Evolutionary conservation across 2,113 vertebrate species (phyloP).

Genomic region (Brachionichthys hirsutus): DNA sequence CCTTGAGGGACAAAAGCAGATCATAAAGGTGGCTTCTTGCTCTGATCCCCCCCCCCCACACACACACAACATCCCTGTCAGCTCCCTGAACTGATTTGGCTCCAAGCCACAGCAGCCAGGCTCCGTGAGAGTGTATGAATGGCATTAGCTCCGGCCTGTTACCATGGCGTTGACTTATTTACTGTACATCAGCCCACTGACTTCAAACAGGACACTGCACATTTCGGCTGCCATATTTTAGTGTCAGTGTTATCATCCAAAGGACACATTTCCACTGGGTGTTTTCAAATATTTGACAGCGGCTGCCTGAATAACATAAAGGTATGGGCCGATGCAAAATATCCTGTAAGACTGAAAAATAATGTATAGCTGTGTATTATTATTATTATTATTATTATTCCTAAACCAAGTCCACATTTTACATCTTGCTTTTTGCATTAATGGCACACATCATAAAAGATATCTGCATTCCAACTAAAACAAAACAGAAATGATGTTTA

Average conservation of each 20-base stretch:
- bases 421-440: slow-evolving; percentile 13
- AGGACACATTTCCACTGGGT: slow-evolving; percentile 56
- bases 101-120: slow-evolving; percentile 28
- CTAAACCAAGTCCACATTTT: background rate
- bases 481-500: background rate
- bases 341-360: slow-evolving; percentile 7
- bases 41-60: slow-evolving; percentile 12
- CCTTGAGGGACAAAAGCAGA: slow-evolving; percentile 26
- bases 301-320: slow-evolving; percentile 25
- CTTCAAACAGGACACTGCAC: slow-evolving; percentile 49
- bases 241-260: slow-evolving; percentile 59
- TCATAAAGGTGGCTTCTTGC: slow-evolving; percentile 18
- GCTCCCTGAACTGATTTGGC: slow-evolving; percentile 44
- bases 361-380: background rate
- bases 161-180: slow-evolving; percentile 69
- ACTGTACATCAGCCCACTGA: slow-evolving; percentile 62
- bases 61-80: slow-evolving; percentile 28
- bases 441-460: slow-evolving; percentile 3
- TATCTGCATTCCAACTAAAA: background rate
- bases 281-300: slow-evolving; percentile 36
- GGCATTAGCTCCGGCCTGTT: slow-evolving; percentile 58
- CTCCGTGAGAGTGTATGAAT: slow-evolving; percentile 50
- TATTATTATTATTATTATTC: too few relatives aligned
- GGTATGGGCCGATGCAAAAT: slow-evolving; percentile 11
- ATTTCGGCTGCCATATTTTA: slow-evolving; percentile 54